These are phyloP conservation scores for Pocillopora damicornis DNA, from an alignment of 64 coral and sea anemone genomes.

Conservation along the genomic window DNA sequence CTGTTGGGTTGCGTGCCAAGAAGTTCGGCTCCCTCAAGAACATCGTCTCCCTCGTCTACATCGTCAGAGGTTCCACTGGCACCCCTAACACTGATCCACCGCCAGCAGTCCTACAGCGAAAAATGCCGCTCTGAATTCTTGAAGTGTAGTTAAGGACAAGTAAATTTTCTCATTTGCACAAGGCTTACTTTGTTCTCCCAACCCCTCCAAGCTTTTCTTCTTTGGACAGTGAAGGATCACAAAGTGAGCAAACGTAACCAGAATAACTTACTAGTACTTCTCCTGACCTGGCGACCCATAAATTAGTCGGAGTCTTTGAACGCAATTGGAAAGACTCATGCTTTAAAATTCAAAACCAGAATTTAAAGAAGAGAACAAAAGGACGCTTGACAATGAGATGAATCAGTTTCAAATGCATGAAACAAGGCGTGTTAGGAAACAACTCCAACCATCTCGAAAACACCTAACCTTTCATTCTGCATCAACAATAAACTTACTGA, in stretches of 20 bases:
- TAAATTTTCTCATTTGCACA: no score
- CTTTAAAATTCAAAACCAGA: neutral
- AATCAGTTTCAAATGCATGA: no score
- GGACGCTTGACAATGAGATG: no score
- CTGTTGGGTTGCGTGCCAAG: neutral
- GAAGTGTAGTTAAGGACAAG: no score
- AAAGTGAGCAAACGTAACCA: no score
- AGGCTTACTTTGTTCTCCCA: no score
- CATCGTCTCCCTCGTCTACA: conserved; percentile 33
- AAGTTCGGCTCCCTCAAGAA: conserved; percentile 15
- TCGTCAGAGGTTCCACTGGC: neutral
- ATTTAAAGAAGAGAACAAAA: no score
- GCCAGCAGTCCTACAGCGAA: neutral
- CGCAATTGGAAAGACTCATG: neutral
- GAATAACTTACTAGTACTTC: no score
- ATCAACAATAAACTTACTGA: conserved; percentile 28
- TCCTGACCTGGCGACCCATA: neutral
- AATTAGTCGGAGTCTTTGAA: neutral
- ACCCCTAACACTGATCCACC: neutral
- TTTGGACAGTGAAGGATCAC: no score
- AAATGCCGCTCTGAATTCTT: neutral
- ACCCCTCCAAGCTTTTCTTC: no score
- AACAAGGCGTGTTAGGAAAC: neutral
- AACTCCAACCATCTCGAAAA: neutral
- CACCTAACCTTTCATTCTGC: neutral